Percentiles rank a stretch among this genome's conserved stretches.
phyloP scores from a whole-genome alignment of 2,113 vertebrate genomes.

The Ciconia maguari region DNA sequence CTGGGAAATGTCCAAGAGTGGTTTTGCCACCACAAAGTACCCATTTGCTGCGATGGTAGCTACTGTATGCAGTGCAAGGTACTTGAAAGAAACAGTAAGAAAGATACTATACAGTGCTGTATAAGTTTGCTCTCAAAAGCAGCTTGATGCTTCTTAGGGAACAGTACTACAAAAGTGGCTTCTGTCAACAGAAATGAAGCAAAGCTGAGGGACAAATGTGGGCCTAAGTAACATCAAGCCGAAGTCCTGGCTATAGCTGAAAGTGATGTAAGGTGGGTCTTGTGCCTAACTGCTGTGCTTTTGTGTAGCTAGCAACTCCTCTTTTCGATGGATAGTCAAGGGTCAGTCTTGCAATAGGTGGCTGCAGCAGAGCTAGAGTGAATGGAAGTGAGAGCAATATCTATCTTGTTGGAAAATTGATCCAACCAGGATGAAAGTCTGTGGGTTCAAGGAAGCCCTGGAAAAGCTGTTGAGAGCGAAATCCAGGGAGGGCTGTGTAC shows the following conservation, averaged over 20 bases:
- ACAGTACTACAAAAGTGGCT: not conserved
- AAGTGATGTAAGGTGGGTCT: not conserved
- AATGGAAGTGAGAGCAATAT: not conserved
- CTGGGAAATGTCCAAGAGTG: not conserved
- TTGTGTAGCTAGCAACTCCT: too few relatives aligned
- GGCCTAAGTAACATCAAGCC: too few relatives aligned
- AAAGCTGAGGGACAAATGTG: not conserved
- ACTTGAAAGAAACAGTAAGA: not conserved
- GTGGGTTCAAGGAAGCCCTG: not conserved
- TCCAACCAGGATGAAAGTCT: not conserved
- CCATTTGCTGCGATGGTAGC: not conserved
- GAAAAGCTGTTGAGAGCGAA: not conserved
- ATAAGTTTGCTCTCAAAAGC: not conserved
- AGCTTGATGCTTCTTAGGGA: not conserved
- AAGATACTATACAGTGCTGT: too few relatives aligned
- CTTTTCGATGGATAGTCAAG: not conserved
- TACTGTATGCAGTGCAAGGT: too few relatives aligned
- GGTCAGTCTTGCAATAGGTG: not conserved
- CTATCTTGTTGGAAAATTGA: not conserved
- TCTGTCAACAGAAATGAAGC: not conserved
- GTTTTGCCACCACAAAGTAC: not conserved
- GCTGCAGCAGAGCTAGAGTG: not conserved
- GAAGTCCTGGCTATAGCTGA: not conserved
- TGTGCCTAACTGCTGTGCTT: not conserved
- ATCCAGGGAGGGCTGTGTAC: not conserved